Evolutionary conservation across 2,113 vertebrate genomes (phyloP).

Genomic region (Spheniscus mendiculus): DNA sequence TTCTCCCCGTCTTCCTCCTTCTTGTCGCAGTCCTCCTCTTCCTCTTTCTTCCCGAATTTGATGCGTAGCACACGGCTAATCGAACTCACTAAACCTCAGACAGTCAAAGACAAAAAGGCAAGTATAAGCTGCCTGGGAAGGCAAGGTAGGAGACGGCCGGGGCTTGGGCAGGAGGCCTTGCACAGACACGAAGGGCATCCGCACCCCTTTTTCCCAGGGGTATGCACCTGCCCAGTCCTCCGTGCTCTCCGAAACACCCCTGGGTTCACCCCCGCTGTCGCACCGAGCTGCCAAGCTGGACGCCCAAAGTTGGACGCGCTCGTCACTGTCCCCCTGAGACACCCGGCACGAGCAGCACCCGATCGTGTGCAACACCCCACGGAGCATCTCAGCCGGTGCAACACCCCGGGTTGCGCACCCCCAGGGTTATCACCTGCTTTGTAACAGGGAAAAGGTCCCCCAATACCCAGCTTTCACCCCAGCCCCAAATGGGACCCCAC

Average conservation of each 20-base stretch:
- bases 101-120: constrained; percentile 78
- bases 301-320: fast-evolving
- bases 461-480: background rate
- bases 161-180: background rate
- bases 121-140: constrained; percentile 74
- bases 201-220: background rate
- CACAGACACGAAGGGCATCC: fast-evolving
- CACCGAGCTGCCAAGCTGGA: background rate
- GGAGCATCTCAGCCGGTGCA: fast-evolving
- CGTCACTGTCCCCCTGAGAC: fast-evolving
- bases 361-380: fast-evolving
- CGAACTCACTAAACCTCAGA: constrained; percentile 97
- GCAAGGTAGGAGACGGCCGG: fast-evolving
- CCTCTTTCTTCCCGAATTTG: constrained; percentile 99
- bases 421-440: background rate
- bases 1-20: constrained; percentile 99
- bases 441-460: background rate
- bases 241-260: fast-evolving
- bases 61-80: constrained; percentile 99
- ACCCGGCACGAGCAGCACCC: fast-evolving
- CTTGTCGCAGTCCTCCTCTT: constrained; percentile 96
- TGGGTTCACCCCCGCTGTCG: background rate
- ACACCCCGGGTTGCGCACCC: fast-evolving
- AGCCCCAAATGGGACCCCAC: background rate
- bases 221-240: fast-evolving